Evolutionary conservation across 2,113 vertebrate genomes (phyloP).

Genomic region (Nesogale talazaci): DNA sequence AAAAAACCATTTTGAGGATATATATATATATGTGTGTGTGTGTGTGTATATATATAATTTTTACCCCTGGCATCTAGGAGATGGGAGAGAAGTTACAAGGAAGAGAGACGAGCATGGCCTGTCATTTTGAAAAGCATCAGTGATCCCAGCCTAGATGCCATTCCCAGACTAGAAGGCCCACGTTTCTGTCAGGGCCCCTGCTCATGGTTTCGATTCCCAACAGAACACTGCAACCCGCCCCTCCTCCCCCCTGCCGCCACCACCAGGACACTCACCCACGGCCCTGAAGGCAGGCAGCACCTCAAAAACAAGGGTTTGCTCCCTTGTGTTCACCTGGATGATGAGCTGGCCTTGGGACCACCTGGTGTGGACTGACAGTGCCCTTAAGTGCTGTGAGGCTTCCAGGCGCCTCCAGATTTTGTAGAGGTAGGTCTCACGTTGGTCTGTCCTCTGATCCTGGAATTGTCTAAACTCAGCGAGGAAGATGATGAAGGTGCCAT

Average conservation of each 20-base stretch:
- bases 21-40: no score
- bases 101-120: neutral
- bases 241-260: no score
- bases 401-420: neutral
- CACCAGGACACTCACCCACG: conserved; percentile 63
- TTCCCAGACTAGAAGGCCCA: neutral
- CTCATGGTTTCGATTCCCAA: neutral
- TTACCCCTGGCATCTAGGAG: neutral
- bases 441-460: neutral
- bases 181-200: neutral
- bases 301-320: neutral
- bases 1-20: no score
- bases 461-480: neutral
- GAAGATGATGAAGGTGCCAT: conserved; percentile 63
- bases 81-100: no score
- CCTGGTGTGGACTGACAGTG: accelerated
- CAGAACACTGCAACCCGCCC: neutral
- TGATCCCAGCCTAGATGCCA: neutral
- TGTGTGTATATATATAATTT: no score
- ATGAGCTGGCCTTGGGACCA: accelerated
- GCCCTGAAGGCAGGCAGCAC: conserved; percentile 39
- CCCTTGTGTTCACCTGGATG: neutral
- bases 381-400: accelerated
- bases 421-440: accelerated
- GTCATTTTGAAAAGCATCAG: neutral